A percentile compares a stretch with the other conserved stretches of the same genome.
Evolutionary conservation across 1,140 invertebrate genomes (phyloP).

Genomic region (Nephotettix cincticeps): DNA sequence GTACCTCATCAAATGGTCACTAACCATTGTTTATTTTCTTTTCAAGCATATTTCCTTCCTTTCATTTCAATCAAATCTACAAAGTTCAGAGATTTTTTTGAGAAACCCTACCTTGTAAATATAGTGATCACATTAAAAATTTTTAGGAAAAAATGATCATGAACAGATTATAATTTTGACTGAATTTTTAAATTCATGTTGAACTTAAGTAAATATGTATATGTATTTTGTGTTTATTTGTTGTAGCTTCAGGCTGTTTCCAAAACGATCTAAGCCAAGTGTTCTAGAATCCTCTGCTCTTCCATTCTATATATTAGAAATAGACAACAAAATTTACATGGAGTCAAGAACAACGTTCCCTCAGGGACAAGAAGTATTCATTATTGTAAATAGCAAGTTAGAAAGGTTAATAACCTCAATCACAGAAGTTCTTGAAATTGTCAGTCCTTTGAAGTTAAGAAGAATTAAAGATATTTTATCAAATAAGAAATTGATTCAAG

Average conservation of each 20-base stretch:
- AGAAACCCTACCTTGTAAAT: not conserved
- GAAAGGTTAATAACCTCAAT: not conserved
- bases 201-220: too few relatives aligned
- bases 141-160: not conserved
- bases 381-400: not conserved
- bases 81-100: not conserved
- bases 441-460: not conserved
- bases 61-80: too few relatives aligned
- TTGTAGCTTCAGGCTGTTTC: not conserved
- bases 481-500: not conserved
- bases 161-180: not conserved
- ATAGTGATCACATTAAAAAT: not conserved
- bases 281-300: not conserved
- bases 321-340: not conserved
- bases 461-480: not conserved
- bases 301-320: conserved; percentile 1
- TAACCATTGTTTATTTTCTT: too few relatives aligned
- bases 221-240: too few relatives aligned
- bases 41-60: too few relatives aligned
- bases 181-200: not conserved
- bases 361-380: not conserved
- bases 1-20: too few relatives aligned
- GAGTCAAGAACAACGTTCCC: not conserved
- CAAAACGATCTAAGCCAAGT: conserved; percentile 3
- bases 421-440: not conserved